A percentile compares a stretch with the other conserved stretches of the same genome.
phyloP scores from a whole-genome alignment of 2,797 vertebrate genomes.

The Cyprinella venusta region DNA sequence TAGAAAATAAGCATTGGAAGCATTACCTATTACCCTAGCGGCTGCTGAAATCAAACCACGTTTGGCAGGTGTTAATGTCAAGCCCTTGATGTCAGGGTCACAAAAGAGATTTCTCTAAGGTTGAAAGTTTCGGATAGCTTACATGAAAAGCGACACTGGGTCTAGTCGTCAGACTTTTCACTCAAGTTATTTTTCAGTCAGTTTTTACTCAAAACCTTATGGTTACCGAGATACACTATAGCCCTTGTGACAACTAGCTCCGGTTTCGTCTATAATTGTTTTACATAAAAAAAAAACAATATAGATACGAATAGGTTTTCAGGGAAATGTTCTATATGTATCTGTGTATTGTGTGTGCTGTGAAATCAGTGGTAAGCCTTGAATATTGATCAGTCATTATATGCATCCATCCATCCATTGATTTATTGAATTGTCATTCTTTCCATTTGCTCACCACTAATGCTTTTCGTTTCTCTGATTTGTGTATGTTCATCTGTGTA shows the following conservation, averaged over 20 bases:
- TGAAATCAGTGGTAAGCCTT: background rate
- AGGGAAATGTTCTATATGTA: background rate
- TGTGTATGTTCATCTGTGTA: constrained; percentile 49
- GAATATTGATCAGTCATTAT: constrained; percentile 12
- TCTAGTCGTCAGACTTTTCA: background rate
- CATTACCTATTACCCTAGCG: too few relatives aligned
- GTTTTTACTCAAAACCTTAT: background rate
- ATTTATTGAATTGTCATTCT: background rate
- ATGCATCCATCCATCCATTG: background rate
- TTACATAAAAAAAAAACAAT: background rate
- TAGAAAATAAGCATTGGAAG: too few relatives aligned
- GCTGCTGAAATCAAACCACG: too few relatives aligned
- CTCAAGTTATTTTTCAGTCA: background rate
- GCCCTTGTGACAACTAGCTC: background rate
- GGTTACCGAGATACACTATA: background rate
- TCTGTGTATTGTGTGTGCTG: background rate
- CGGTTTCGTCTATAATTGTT: background rate
- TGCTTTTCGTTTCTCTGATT: constrained; percentile 15
- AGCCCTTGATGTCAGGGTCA: background rate
- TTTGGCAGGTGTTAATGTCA: too few relatives aligned
- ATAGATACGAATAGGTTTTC: background rate
- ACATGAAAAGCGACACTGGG: background rate
- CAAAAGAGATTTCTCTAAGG: background rate
- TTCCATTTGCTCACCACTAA: constrained; percentile 9
- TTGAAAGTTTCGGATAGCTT: background rate